phyloP scores from a whole-genome alignment of 35 echinoderm and acorn worm species.

The Diadema setosum region DNA sequence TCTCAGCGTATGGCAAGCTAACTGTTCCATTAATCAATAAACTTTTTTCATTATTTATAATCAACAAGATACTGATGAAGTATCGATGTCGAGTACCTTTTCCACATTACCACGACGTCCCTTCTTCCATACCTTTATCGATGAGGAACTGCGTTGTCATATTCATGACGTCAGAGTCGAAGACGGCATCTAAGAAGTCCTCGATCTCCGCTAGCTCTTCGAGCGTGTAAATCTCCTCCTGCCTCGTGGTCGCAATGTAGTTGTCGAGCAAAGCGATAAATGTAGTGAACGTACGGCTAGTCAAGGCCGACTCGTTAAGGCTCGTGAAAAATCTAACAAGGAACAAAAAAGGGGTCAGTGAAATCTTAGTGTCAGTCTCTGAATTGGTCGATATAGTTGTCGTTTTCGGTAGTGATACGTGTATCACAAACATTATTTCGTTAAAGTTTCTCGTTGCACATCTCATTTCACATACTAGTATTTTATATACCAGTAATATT shows the following conservation, averaged over 20 bases:
- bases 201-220: slow-evolving; percentile 36
- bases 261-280: slow-evolving; percentile 65
- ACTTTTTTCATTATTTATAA: too few relatives aligned
- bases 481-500: too few relatives aligned
- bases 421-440: too few relatives aligned
- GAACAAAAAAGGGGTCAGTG: too few relatives aligned
- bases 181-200: slow-evolving; percentile 67
- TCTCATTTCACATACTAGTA: too few relatives aligned
- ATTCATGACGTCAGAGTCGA: slow-evolving; percentile 56
- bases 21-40: too few relatives aligned
- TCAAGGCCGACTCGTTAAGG: slow-evolving; percentile 19
- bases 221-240: slow-evolving; percentile 12
- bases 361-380: too few relatives aligned
- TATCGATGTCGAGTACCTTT: neutral
- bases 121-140: slow-evolving; percentile 20
- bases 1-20: too few relatives aligned
- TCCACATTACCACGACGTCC: neutral
- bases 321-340: slow-evolving; percentile 51
- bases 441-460: too few relatives aligned
- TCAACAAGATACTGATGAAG: neutral
- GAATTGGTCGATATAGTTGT: too few relatives aligned
- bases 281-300: slow-evolving; percentile 37
- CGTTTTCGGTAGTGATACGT: too few relatives aligned
- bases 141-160: slow-evolving; percentile 43
- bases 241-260: slow-evolving; percentile 41